Percentiles rank a stretch among this genome's conserved stretches.
phyloP scores from a whole-genome alignment of 2,888 invertebrate genomes.

The Pristionchus exspectatus region DNA sequence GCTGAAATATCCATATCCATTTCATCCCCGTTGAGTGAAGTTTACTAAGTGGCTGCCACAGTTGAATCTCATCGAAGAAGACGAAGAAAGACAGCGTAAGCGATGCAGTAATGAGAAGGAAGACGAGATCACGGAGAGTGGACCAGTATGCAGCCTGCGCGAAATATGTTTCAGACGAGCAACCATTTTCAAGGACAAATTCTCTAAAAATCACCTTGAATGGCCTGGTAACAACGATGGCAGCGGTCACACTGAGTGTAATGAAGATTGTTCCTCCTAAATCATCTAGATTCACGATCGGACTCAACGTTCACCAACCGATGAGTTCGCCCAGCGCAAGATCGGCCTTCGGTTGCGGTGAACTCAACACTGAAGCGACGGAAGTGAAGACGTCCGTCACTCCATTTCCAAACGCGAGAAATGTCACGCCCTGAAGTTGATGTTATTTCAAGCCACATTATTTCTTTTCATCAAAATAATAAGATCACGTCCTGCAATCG shows the following conservation, averaged over 20 bases:
- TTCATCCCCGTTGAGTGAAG: background rate
- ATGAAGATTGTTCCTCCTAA: constrained; percentile 27
- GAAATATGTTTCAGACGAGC: background rate
- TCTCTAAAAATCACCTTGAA: background rate
- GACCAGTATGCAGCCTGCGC: constrained; percentile 65
- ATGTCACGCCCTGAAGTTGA: constrained; percentile 85
- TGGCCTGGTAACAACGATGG: background rate
- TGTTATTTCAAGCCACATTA: too few relatives aligned
- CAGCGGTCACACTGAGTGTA: background rate
- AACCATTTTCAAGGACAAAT: background rate
- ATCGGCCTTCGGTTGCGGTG: constrained; percentile 78
- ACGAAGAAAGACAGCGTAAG: constrained; percentile 81
- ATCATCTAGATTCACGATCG: background rate
- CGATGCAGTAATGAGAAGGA: constrained; percentile 81
- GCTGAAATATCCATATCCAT: background rate
- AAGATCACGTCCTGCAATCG: too few relatives aligned
- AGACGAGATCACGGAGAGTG: constrained; percentile 82
- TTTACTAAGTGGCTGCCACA: constrained; percentile 80
- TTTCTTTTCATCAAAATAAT: background rate
- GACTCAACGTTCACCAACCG: background rate
- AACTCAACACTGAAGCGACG: constrained; percentile 81
- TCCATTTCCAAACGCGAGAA: constrained; percentile 86
- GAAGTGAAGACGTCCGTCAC: constrained; percentile 86
- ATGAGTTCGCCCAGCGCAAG: constrained; percentile 77
- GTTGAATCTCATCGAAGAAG: constrained; percentile 81